phyloP scores from a whole-genome alignment of 2,797 vertebrate genomes.

The Etheostoma nigrum region DNA sequence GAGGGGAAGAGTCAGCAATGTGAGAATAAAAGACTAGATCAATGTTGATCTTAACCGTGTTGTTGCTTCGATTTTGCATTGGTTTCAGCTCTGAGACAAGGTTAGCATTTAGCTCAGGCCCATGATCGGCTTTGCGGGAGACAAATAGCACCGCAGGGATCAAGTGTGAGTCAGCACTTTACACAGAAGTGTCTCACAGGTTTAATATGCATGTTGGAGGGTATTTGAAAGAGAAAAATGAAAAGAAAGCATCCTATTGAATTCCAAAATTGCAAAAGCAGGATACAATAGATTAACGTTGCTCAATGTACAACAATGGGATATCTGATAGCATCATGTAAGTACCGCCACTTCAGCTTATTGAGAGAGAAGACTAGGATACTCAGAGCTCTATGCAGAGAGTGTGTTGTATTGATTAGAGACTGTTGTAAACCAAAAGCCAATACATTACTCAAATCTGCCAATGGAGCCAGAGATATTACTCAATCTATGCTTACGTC shows the following conservation, averaged over 20 bases:
- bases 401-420: slow-evolving; percentile 51
- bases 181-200: slow-evolving; percentile 18
- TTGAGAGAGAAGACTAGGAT: slow-evolving; percentile 20
- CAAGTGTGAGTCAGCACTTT: slow-evolving; percentile 65
- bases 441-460: slow-evolving; percentile 58
- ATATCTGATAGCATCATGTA: slow-evolving; percentile 57
- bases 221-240: slow-evolving; percentile 20
- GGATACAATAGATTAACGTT: slow-evolving; percentile 40
- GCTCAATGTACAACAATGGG: slow-evolving; percentile 53
- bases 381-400: slow-evolving; percentile 24
- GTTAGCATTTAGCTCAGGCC: slow-evolving; percentile 45
- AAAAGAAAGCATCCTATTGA: slow-evolving; percentile 21
- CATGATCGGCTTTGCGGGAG: slow-evolving; percentile 42
- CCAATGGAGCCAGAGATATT: slow-evolving; percentile 43
- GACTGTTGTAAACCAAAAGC: slow-evolving; percentile 49
- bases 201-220: slow-evolving; percentile 50
- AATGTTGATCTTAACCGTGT: slow-evolving; percentile 46
- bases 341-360: slow-evolving; percentile 52
- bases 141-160: slow-evolving; percentile 46
- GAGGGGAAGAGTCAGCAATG: slow-evolving; percentile 46
- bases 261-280: slow-evolving; percentile 42
- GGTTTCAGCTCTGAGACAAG: slow-evolving; percentile 29
- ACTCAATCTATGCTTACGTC: slow-evolving; percentile 38
- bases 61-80: slow-evolving; percentile 44
- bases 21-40: slow-evolving; percentile 60